A percentile compares a stretch with the other conserved stretches of the same genome.
These are phyloP conservation scores for Myzus persicae DNA, from an alignment of 1,140 invertebrate species.

Conservation along the genomic window DNA sequence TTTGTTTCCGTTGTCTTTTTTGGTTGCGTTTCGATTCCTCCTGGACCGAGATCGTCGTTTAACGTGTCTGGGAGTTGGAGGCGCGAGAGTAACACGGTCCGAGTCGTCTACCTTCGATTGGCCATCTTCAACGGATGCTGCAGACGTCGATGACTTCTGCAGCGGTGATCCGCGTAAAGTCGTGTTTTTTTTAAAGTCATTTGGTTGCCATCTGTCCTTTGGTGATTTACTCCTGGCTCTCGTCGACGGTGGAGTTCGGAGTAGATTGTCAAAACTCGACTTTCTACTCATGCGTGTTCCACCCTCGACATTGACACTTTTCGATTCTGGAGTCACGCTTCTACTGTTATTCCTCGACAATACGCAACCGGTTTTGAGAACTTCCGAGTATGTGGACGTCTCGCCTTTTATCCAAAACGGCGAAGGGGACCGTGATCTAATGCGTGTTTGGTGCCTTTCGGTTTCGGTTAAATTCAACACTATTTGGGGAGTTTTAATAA, in stretches of 20 bases:
- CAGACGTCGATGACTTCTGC: background rate
- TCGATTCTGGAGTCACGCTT: slow-evolving; percentile 52
- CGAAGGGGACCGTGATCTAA: slow-evolving; percentile 69
- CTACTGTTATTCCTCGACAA: slow-evolving; percentile 58
- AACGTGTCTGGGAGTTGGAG: background rate
- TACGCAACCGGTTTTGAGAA: slow-evolving; percentile 70
- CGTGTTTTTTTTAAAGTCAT: background rate
- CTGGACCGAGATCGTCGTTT: slow-evolving; percentile 38
- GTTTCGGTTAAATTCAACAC: background rate
- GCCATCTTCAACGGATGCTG: no score
- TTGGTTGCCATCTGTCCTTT: background rate
- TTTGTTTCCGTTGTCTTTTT: background rate
- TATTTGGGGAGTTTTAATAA: slow-evolving; percentile 18
- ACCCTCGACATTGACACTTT: background rate
- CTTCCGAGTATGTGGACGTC: slow-evolving; percentile 76
- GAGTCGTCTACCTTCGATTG: background rate
- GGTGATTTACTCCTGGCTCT: background rate
- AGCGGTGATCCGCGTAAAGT: background rate
- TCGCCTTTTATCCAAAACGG: slow-evolving; percentile 77
- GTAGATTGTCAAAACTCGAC: background rate
- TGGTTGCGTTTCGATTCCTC: background rate
- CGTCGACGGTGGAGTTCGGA: background rate
- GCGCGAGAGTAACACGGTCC: background rate
- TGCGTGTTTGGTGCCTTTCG: background rate
- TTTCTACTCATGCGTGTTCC: background rate